Evolutionary conservation across 2,888 invertebrate species (phyloP).

Genomic region (Scaptomyza cyrtandrae): DNA sequence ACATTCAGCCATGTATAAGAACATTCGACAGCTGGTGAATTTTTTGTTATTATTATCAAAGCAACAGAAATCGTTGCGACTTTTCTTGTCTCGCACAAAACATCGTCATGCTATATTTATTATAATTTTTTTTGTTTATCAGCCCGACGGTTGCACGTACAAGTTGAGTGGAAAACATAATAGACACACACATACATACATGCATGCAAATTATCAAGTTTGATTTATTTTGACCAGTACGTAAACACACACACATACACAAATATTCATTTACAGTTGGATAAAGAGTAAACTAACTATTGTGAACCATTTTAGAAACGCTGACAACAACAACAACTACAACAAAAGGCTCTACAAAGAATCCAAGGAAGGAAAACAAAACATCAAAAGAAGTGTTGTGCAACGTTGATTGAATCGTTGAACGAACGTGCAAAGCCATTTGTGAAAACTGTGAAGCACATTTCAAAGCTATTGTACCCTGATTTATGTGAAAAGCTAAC

Average conservation of each 20-base stretch:
- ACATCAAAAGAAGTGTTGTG: conserved; percentile 10
- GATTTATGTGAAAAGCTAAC: conserved; percentile 3
- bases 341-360: conserved; percentile 14
- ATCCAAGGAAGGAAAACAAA: conserved; percentile 4
- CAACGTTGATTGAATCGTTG: conserved; percentile 16
- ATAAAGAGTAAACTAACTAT: conserved; percentile 49
- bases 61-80: conserved; percentile 20
- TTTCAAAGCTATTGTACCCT: not conserved
- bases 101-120: conserved; percentile 32
- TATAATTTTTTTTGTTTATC: conserved; percentile 30
- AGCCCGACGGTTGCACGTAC: conserved; percentile 24
- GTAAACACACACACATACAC: conserved; percentile 21
- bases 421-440: not conserved
- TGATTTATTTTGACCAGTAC: conserved; percentile 54
- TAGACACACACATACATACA: conserved; percentile 34
- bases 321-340: conserved; percentile 33
- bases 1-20: not conserved
- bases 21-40: conserved; percentile 26
- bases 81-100: conserved; percentile 29
- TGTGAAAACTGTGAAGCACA: not conserved
- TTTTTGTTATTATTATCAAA: conserved; percentile 28
- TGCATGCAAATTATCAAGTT: conserved; percentile 72
- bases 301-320: conserved; percentile 69
- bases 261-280: not conserved
- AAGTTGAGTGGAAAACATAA: conserved; percentile 17